phyloP scores from a whole-genome alignment of 2,797 vertebrate species.

The Sarcophilus harrisii region DNA sequence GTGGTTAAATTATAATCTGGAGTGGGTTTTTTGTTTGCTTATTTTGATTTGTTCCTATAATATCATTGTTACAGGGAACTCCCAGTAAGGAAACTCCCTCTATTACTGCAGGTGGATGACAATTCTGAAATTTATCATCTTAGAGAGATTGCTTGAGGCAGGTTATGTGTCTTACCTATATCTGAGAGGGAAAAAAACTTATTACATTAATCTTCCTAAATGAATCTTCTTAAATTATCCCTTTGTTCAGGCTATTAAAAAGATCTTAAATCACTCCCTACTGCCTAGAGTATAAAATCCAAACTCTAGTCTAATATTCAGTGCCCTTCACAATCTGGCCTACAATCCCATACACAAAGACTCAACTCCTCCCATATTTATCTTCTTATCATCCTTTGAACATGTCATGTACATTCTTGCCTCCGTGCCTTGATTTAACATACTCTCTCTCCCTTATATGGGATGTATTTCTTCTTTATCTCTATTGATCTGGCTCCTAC shows the following conservation, averaged over 20 bases:
- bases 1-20: not conserved
- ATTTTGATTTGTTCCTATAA: not conserved
- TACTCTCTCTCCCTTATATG: not conserved
- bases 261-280: not conserved
- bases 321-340: not conserved
- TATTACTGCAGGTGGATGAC: not conserved
- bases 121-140: not conserved
- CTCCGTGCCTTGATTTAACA: not conserved
- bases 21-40: not conserved
- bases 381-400: not conserved
- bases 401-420: not conserved
- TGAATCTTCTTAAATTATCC: not conserved
- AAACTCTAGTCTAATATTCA: not conserved
- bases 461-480: not conserved
- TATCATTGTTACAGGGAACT: not conserved
- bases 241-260: not conserved
- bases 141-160: not conserved
- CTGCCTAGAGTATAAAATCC: not conserved
- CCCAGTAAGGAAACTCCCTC: not conserved
- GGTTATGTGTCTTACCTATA: not conserved
- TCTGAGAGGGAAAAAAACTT: not conserved
- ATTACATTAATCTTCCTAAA: not conserved
- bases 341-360: not conserved
- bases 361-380: not conserved
- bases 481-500: not conserved